Base-by-base conservation (phyloP, 1,140 invertebrate genomes). In the Macrobrachium nipponense region DNA sequence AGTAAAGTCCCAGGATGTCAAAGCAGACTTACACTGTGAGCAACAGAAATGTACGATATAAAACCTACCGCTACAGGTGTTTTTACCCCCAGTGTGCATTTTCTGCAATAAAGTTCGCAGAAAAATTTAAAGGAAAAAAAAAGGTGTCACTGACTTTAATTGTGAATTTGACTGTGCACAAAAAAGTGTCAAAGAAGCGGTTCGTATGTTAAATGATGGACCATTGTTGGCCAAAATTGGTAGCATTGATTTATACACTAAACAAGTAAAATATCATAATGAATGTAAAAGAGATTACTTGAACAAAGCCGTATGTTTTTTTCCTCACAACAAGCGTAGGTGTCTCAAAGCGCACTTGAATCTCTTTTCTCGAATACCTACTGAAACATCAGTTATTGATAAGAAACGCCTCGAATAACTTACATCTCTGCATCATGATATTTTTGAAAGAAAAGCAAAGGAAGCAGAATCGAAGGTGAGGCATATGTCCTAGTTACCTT, bases 191-290 rank as follows among this genome's bases (percentile, higher is more conserved):
- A 73, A 15, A 23, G 70, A 73, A 73, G 70, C 70, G 12, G 70
- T 23, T 23, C 70, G 27, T 27, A 23, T 27, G 17, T 27, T 73
- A 27, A 73, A 78, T 78, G 75, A 78, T 78, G 75, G 27, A 15
- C 75, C 75, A 78, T 43, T 59, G 75, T 59, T 78, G 27, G 27
- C 70, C 17, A 73, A 73, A 23, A 23, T 73, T 73, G 70, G 70
- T 23, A 73, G 27, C 27, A 73, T 73, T 73, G 70, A 23, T 73
- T 73, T 73, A 17, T 23, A 73, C 23, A 17, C 70, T 17, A 73
- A 73, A 23, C 14, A 73, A 73, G 23, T 23, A 73, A 73, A 73
- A n/a, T 17, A 62, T 62, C 61, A 62, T n/a, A 62, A 62, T n/a
- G 61, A 62, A n/a, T 62, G 61, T n/a, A 62, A 62, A 62, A 12